Conservation (phyloP, 2,113 vertebrate species). For the Prolemur simus region DNA sequence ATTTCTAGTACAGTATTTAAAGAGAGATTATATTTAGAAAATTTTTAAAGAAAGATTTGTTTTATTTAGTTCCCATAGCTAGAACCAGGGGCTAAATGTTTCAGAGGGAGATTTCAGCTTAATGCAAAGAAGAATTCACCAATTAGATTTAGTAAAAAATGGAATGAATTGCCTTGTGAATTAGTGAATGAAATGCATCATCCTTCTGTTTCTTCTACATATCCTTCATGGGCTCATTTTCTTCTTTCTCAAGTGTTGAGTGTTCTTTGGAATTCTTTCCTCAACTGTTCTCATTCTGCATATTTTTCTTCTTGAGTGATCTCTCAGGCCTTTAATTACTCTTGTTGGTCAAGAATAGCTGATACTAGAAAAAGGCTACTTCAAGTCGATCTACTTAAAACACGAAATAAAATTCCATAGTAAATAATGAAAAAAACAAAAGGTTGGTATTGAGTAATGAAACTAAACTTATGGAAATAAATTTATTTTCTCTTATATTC, state of each 20-base stretch:
- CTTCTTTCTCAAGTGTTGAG: neutral
- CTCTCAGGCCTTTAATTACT: slow-evolving; percentile 23
- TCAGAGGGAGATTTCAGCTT: slow-evolving; percentile 9
- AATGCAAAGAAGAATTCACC: neutral
- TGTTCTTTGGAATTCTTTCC: neutral
- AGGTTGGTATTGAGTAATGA: slow-evolving; percentile 11
- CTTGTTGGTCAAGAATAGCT: slow-evolving; percentile 4
- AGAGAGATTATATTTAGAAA: neutral
- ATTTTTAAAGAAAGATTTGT: neutral
- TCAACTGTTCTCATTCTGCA: neutral
- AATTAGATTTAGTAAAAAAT: neutral
- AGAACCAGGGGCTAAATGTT: neutral
- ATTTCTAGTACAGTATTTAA: neutral
- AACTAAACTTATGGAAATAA: neutral
- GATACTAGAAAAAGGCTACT: slow-evolving; percentile 2
- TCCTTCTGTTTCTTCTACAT: neutral
- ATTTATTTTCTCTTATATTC: slow-evolving; percentile 17
- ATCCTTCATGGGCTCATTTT: neutral
- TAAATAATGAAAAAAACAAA: neutral
- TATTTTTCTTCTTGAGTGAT: slow-evolving; percentile 4
- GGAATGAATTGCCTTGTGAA: neutral
- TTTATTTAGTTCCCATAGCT: neutral
- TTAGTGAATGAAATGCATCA: neutral
- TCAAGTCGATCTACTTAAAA: neutral
- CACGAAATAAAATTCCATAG: neutral